Evolutionary conservation across 2,797 vertebrate genomes (phyloP).

Genomic region (Coccyzus lansbergi): DNA sequence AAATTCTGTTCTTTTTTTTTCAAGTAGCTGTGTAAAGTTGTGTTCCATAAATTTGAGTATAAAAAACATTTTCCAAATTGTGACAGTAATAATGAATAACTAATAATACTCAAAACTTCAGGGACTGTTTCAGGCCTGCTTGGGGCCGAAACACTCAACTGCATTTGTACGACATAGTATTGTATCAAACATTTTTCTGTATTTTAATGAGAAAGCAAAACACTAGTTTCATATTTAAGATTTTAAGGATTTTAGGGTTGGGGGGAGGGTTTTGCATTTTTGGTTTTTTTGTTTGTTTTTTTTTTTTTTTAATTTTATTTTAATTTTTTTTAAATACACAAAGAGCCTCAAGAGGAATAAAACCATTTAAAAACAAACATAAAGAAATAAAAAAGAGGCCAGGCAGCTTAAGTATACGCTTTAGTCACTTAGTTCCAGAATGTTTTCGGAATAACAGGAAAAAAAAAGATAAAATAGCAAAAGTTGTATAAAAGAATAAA

Average conservation of each 20-base stretch:
- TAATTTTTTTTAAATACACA: slow-evolving; percentile 69
- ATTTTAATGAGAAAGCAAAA: slow-evolving; percentile 96
- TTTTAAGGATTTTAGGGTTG: slow-evolving; percentile 81
- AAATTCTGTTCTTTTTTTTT: slow-evolving; percentile 56
- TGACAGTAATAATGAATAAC: slow-evolving; percentile 86
- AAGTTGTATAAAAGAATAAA: slow-evolving; percentile 82
- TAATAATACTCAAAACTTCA: slow-evolving; percentile 91
- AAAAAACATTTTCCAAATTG: slow-evolving; percentile 86
- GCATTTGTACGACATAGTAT: slow-evolving; percentile 94
- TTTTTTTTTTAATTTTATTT: slow-evolving; percentile 2
- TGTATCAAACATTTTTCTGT: slow-evolving; percentile 94
- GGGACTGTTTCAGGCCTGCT: slow-evolving; percentile 88
- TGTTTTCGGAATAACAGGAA: slow-evolving; percentile 85
- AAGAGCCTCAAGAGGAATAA: slow-evolving; percentile 82
- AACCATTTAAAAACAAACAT: slow-evolving; percentile 55
- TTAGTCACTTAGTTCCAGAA: slow-evolving; percentile 84
- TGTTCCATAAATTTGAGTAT: slow-evolving; percentile 78
- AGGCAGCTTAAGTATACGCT: slow-evolving; percentile 81
- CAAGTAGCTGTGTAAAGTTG: slow-evolving; percentile 73
- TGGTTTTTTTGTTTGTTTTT: not conserved
- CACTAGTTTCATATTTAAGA: slow-evolving; percentile 99
- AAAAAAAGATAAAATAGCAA: slow-evolving; percentile 75
- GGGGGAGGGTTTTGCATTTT: slow-evolving; percentile 69
- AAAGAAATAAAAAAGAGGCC: slow-evolving; percentile 62
- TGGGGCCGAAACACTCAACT: slow-evolving; percentile 87